Evolutionary conservation across 1,140 invertebrate genomes (phyloP).

Genomic region (Mamestra configurata): DNA sequence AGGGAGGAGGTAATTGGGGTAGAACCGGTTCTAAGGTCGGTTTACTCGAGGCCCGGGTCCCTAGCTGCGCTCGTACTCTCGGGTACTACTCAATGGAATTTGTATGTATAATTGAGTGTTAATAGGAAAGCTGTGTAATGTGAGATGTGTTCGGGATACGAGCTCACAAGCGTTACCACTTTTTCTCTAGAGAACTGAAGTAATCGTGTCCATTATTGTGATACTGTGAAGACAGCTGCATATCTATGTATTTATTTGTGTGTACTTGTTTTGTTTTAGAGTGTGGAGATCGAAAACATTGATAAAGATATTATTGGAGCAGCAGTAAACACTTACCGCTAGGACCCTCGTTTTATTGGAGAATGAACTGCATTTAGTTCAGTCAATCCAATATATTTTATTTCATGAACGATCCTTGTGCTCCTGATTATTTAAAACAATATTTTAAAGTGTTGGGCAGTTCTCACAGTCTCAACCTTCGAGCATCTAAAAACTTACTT

Average conservation of each 20-base stretch:
- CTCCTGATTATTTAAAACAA: too few species aligned
- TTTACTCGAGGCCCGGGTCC: conserved; percentile 24
- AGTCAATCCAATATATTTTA: too few species aligned
- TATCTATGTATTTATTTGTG: background rate
- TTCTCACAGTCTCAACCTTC: too few species aligned
- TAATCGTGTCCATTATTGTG: background rate
- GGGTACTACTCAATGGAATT: conserved; percentile 41
- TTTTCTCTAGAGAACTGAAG: conserved; percentile 3
- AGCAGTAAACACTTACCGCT: too few species aligned
- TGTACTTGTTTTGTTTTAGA: background rate
- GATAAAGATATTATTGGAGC: too few species aligned
- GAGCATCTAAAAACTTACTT: too few species aligned
- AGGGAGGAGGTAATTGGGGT: conserved; percentile 47
- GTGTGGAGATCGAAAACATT: too few species aligned
- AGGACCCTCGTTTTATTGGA: too few species aligned
- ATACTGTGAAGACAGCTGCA: background rate
- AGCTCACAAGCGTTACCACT: background rate
- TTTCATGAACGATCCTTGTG: too few species aligned
- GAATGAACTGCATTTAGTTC: too few species aligned
- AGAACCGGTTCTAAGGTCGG: conserved; percentile 35
- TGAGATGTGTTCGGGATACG: conserved; percentile 19
- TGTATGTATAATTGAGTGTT: conserved; percentile 45
- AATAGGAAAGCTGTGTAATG: conserved; percentile 35
- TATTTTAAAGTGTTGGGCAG: too few species aligned
- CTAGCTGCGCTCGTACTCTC: conserved; percentile 3